Evolutionary conservation across 2,888 invertebrate genomes (phyloP).

Genomic region (Baronia brevicornis): DNA sequence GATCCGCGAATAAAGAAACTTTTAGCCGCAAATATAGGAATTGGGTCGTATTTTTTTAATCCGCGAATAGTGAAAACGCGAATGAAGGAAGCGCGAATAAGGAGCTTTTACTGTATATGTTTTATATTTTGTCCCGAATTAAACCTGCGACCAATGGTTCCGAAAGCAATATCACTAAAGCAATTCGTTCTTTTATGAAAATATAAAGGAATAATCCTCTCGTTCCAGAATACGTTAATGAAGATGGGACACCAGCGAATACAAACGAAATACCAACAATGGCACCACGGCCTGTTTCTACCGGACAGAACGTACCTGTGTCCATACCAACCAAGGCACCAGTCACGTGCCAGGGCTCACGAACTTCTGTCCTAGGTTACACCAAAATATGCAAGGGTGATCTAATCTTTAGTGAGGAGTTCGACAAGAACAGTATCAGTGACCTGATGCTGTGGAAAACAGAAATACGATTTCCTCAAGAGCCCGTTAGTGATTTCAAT

Average conservation of each 20-base stretch:
- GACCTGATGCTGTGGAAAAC: conserved; percentile 62
- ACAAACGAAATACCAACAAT: conserved; percentile 7
- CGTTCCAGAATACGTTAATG: conserved; percentile 50
- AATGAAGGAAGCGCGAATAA: too few relatives aligned
- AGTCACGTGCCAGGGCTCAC: conserved; percentile 33
- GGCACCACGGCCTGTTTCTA: background rate
- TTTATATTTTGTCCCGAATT: too few relatives aligned
- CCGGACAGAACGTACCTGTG: conserved; percentile 6
- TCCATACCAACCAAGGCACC: conserved; percentile 16
- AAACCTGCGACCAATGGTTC: too few relatives aligned
- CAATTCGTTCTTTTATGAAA: too few relatives aligned
- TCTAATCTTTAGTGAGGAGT: conserved; percentile 78
- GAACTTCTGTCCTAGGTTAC: conserved; percentile 37
- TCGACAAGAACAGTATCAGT: conserved; percentile 43
- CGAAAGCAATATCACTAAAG: too few relatives aligned
- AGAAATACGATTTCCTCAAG: conserved; percentile 72
- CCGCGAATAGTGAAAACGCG: too few relatives aligned
- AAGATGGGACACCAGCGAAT: conserved; percentile 38
- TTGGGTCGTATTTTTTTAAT: too few relatives aligned
- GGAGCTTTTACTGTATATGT: too few relatives aligned
- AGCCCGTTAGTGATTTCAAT: conserved; percentile 70
- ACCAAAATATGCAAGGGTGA: conserved; percentile 61
- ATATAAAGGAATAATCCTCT: background rate
- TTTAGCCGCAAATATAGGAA: too few relatives aligned
- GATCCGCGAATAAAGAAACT: too few relatives aligned